A percentile compares a stretch with the other conserved stretches of the same genome.
Evolutionary conservation across 2,113 vertebrate species (phyloP).

Genomic region (Ciconia stormi): DNA sequence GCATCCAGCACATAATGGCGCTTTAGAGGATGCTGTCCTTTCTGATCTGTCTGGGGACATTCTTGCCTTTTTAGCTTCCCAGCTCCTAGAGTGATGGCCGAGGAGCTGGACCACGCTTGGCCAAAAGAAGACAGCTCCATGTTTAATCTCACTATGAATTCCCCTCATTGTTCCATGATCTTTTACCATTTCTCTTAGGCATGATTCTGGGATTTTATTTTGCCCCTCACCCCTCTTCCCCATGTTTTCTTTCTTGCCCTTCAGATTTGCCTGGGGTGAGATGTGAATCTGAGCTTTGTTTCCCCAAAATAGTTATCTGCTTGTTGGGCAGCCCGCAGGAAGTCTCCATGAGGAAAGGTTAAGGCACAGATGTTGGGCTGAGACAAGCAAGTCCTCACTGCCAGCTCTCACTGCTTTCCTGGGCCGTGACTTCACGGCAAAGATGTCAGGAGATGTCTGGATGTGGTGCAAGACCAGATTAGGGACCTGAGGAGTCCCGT

Average conservation of each 20-base stretch:
- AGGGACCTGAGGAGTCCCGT: not conserved
- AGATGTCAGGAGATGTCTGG: not conserved
- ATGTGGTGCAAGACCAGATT: accelerated
- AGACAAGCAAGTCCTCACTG: not conserved
- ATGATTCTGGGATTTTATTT: not conserved
- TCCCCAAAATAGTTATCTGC: slow-evolving; percentile 31
- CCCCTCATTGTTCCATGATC: slow-evolving; percentile 37
- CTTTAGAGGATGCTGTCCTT: slow-evolving; percentile 5
- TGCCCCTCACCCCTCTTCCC: not conserved
- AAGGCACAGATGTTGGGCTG: slow-evolving; percentile 18
- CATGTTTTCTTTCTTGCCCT: slow-evolving; percentile 34
- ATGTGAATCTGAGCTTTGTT: slow-evolving; percentile 71
- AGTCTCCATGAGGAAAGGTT: not conserved
- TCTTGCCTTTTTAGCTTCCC: slow-evolving; percentile 51
- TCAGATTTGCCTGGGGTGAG: not conserved
- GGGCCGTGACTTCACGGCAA: not conserved
- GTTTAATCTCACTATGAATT: slow-evolving; percentile 52
- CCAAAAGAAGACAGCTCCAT: not conserved
- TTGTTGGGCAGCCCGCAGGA: slow-evolving; percentile 7
- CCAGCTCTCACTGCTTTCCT: not conserved
- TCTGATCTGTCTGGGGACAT: not conserved
- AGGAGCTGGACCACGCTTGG: slow-evolving; percentile 14
- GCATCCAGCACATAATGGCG: slow-evolving; percentile 31
- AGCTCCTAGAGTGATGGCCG: not conserved
- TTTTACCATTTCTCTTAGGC: not conserved